Evolutionary conservation across 64 coral and sea anemone species (phyloP).

Genomic region (Catalaphyllia jardinei): DNA sequence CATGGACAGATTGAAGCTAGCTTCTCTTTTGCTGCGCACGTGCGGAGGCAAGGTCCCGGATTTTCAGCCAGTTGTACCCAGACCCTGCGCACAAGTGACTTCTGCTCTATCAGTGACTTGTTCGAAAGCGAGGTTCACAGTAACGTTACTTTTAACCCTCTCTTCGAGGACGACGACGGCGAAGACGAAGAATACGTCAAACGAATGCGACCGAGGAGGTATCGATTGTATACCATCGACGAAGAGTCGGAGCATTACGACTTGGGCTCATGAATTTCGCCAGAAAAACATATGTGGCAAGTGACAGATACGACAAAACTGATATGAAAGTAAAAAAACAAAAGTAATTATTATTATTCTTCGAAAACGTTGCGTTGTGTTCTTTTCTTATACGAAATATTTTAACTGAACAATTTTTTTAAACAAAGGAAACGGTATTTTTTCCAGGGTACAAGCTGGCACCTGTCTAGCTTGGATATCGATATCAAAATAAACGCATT

Average conservation of each 20-base stretch:
- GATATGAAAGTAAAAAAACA: no score
- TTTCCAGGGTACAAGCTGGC: neutral
- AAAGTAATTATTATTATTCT: no score
- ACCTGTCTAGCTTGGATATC: neutral
- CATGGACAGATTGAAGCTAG: constrained; percentile 20
- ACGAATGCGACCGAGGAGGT: neutral
- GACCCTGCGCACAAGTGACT: constrained; percentile 12
- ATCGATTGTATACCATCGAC: constrained; percentile 44
- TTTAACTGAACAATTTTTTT: no score
- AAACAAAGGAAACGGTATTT: no score
- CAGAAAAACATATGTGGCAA: no score
- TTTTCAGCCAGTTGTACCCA: constrained; percentile 45
- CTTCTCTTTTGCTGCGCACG: constrained; percentile 30
- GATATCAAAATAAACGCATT: constrained; percentile 10
- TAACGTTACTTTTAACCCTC: constrained; percentile 40
- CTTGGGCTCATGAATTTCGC: neutral
- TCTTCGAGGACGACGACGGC: constrained; percentile 33
- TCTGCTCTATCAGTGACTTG: neutral
- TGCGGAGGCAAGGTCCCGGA: constrained; percentile 34
- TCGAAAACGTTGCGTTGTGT: no score
- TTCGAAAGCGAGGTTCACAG: constrained; percentile 41
- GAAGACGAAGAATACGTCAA: constrained; percentile 6
- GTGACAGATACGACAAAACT: no score
- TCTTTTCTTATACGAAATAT: no score
- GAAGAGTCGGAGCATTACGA: constrained; percentile 34